These are phyloP conservation scores for Boulengerochromis microlepis DNA, from an alignment of 2,113 vertebrate species.

Conservation along the genomic window DNA sequence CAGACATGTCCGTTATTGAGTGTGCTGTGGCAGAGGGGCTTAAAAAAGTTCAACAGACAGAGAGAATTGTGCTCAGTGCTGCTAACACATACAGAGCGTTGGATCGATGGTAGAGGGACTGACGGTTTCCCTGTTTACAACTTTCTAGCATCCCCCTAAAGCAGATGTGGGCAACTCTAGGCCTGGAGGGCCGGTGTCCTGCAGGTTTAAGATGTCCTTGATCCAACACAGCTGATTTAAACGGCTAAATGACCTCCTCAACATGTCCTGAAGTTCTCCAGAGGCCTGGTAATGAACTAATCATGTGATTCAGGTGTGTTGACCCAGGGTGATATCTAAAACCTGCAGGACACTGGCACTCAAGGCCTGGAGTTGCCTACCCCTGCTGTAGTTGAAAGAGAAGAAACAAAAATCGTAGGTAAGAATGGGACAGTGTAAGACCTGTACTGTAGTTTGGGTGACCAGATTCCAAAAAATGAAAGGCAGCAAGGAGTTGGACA, in stretches of 20 bases:
- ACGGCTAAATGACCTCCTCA: not conserved
- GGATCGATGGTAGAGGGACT: not conserved
- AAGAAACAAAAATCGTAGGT: fast-evolving
- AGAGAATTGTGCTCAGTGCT: not conserved
- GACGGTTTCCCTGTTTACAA: not conserved
- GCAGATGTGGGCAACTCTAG: not conserved
- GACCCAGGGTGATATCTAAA: not conserved
- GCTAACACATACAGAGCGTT: no score
- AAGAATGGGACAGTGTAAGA: not conserved
- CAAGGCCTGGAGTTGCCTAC: fast-evolving
- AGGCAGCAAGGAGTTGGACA: not conserved
- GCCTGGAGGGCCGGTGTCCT: fast-evolving
- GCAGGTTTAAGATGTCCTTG: not conserved
- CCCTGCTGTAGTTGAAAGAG: not conserved
- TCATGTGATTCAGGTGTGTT: not conserved
- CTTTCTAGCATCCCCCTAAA: not conserved
- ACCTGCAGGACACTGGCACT: not conserved
- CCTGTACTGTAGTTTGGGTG: not conserved
- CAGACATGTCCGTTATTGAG: not conserved
- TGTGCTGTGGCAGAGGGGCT: not conserved
- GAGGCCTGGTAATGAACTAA: not conserved
- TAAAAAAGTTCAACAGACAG: not conserved
- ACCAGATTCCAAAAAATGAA: not conserved
- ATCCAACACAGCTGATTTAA: not conserved
- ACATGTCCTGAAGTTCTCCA: not conserved